Conservation (phyloP, 1,140 invertebrate genomes). For the Cepaea nemoralis region DNA sequence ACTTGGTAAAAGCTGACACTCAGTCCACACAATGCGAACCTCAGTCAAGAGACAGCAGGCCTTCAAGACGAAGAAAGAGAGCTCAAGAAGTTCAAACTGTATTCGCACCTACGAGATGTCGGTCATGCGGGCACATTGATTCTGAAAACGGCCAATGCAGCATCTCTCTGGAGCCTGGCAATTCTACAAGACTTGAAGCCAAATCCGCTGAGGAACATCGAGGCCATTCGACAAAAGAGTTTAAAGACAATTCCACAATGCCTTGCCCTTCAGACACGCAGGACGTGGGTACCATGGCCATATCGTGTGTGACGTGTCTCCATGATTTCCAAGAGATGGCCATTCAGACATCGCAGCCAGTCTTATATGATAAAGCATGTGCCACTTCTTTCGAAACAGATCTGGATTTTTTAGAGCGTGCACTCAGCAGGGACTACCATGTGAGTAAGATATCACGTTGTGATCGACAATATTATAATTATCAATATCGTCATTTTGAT, state of each 20-base stretch:
- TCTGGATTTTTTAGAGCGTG: conserved; percentile 41
- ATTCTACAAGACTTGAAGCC: background rate
- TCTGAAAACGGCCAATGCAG: background rate
- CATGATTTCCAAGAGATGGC: conserved; percentile 32
- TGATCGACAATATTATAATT: no score
- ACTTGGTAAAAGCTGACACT: background rate
- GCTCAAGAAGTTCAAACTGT: conserved; percentile 40
- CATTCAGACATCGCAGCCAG: conserved; percentile 54
- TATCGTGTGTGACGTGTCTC: conserved; percentile 49
- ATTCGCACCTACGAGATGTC: conserved; percentile 32
- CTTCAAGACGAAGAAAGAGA: conserved; percentile 28
- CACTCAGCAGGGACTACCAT: conserved; percentile 38
- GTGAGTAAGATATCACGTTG: no score
- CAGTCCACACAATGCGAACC: conserved; percentile 20
- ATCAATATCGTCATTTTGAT: no score
- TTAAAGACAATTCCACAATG: conserved; percentile 49
- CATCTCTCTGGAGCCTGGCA: background rate
- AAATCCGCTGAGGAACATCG: background rate
- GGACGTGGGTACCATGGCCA: conserved; percentile 61
- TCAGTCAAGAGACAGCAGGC: conserved; percentile 23
- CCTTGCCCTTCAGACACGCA: conserved; percentile 45
- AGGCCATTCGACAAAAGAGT: background rate
- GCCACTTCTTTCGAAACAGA: conserved; percentile 56
- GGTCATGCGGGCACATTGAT: conserved; percentile 10
- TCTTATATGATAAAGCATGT: conserved; percentile 58